Percentiles rank a stretch among this genome's conserved stretches.
Conservation (phyloP, 2,888 invertebrate genomes). For the Hemaris fuciformis region DNA sequence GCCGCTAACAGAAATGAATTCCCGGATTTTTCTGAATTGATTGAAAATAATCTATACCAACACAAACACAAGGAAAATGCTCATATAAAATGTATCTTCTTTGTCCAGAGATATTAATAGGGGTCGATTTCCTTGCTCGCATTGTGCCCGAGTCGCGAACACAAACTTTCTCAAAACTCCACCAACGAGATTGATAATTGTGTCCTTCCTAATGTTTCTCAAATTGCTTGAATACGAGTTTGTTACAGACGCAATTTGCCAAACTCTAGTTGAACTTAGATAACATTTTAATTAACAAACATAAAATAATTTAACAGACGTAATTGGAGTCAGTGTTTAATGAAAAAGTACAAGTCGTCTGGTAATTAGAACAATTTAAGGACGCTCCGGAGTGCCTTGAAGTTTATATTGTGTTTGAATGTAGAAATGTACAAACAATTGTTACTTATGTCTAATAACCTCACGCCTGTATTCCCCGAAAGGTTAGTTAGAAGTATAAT, state of each 20-base stretch:
- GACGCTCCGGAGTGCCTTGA: background rate
- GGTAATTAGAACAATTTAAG: background rate
- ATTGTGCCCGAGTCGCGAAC: background rate
- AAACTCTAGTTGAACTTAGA: background rate
- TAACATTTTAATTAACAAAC: slow-evolving; percentile 6
- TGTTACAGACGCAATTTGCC: background rate
- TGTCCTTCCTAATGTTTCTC: background rate
- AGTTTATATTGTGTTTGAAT: background rate
- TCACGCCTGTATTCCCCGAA: no score
- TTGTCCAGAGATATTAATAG: background rate
- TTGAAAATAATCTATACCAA: no score
- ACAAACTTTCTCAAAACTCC: background rate
- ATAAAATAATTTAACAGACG: background rate
- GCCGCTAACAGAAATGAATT: no score
- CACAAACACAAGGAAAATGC: no score
- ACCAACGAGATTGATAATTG: slow-evolving; percentile 2
- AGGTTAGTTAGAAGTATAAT: no score
- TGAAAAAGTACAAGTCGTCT: background rate
- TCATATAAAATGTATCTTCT: background rate
- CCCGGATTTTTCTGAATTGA: no score
- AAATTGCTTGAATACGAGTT: slow-evolving; percentile 6
- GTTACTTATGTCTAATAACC: no score
- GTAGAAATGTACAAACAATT: no score
- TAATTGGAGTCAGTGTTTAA: background rate
- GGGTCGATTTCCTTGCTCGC: background rate